A percentile compares a stretch with the other conserved stretches of the same genome.
These are phyloP conservation scores for Saturnia japonica DNA, from an alignment of 2,888 invertebrate species.

Conservation along the genomic window DNA sequence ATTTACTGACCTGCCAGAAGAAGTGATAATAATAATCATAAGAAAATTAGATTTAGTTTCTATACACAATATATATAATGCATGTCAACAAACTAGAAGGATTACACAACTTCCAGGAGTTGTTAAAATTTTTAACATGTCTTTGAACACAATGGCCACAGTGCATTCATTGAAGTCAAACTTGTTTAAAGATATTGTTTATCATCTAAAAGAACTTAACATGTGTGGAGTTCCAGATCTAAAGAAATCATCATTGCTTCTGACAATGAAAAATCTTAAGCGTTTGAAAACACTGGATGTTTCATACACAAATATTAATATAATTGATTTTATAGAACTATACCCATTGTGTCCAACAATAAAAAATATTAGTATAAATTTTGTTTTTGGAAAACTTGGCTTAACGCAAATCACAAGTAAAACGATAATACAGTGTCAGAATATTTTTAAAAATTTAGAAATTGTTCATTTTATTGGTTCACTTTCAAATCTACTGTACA, in stretches of 20 bases:
- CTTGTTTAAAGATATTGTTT: constrained; percentile 56
- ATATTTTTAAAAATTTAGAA: constrained; percentile 54
- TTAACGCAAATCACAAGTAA: constrained; percentile 29
- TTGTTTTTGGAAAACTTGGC: constrained; percentile 43
- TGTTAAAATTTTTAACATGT: constrained; percentile 50
- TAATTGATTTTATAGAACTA: constrained; percentile 57
- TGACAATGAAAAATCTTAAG: constrained; percentile 52
- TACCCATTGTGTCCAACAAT: constrained; percentile 56
- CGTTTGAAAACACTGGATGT: constrained; percentile 56
- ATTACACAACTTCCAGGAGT: constrained; percentile 47
- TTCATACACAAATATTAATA: constrained; percentile 57
- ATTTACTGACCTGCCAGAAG: constrained; percentile 55
- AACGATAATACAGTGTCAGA: constrained; percentile 45
- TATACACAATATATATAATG: constrained; percentile 48
- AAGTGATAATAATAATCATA: constrained; percentile 62
- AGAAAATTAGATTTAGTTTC: constrained; percentile 53
- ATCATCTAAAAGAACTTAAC: constrained; percentile 51
- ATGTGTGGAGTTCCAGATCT: constrained; percentile 57
- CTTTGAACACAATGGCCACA: constrained; percentile 52
- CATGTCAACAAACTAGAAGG: constrained; percentile 45
- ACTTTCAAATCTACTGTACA: constrained; percentile 44
- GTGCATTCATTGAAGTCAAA: constrained; percentile 47
- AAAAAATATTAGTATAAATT: constrained; percentile 57
- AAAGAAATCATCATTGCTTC: constrained; percentile 46
- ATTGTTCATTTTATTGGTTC: constrained; percentile 63